Evolutionary conservation across 1,140 invertebrate genomes (phyloP).

Genomic region (Trachymyrmex cornetzi): DNA sequence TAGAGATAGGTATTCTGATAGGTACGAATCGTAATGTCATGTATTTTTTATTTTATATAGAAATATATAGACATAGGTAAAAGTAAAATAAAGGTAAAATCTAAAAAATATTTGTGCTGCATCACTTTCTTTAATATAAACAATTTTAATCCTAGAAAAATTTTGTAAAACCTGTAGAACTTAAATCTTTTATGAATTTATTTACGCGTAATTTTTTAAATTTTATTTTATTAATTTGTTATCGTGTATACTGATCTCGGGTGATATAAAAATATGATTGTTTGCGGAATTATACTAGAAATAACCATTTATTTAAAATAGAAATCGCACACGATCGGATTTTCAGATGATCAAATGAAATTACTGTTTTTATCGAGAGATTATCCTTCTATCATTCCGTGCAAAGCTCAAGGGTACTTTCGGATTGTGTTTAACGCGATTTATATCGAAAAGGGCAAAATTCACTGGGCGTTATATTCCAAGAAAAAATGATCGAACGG

Average conservation of each 20-base stretch:
- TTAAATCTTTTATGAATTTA: neutral
- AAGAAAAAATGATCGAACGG: slow-evolving; percentile 58
- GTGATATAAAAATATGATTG: neutral
- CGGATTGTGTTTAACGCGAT: slow-evolving; percentile 53
- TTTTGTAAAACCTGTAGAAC: neutral
- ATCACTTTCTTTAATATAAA: slow-evolving; percentile 27
- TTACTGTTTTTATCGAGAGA: slow-evolving; percentile 29
- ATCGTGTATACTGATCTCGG: neutral
- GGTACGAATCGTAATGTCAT: slow-evolving; percentile 51
- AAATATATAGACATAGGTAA: neutral
- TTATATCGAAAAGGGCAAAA: slow-evolving; percentile 36
- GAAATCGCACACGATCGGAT: slow-evolving; percentile 15
- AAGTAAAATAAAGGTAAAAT: slow-evolving; percentile 6
- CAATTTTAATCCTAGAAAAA: neutral
- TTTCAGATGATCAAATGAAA: slow-evolving; percentile 42
- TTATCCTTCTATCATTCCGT: slow-evolving; percentile 32
- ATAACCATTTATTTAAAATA: slow-evolving; percentile 29
- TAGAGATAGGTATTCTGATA: slow-evolving; percentile 40
- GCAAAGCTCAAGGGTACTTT: slow-evolving; percentile 32
- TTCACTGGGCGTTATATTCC: slow-evolving; percentile 36
- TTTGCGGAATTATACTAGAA: slow-evolving; percentile 17
- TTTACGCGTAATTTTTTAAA: neutral
- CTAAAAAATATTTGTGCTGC: neutral
- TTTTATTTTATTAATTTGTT: neutral
- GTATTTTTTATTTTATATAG: slow-evolving; percentile 17